These are phyloP conservation scores for Alosa alosa DNA, from an alignment of 2,113 vertebrate species.

Conservation along the genomic window DNA sequence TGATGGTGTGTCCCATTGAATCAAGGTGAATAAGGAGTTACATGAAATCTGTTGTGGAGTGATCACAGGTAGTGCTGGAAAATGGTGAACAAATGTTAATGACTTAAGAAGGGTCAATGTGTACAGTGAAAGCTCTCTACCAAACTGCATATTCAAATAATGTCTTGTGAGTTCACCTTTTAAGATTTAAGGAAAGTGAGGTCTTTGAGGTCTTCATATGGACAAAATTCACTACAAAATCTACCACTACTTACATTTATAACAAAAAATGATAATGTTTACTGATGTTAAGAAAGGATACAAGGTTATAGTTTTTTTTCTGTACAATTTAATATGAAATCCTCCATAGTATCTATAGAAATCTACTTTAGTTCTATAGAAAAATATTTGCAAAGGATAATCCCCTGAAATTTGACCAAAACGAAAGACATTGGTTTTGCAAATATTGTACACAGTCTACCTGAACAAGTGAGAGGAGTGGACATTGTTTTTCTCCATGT, in stretches of 20 bases:
- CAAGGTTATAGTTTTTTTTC: slow-evolving; percentile 44
- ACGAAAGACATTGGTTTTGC: slow-evolving; percentile 36
- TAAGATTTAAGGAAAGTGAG: slow-evolving; percentile 21
- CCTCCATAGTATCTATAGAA: slow-evolving; percentile 52
- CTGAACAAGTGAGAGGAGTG: slow-evolving; percentile 22
- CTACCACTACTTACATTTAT: slow-evolving; percentile 45
- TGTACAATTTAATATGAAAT: slow-evolving; percentile 53
- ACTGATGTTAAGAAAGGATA: slow-evolving; percentile 41
- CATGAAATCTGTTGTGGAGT: slow-evolving; percentile 5
- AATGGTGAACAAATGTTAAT: slow-evolving; percentile 11
- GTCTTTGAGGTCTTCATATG: slow-evolving; percentile 32
- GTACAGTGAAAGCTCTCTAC: slow-evolving; percentile 11
- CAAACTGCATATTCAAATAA: slow-evolving; percentile 20
- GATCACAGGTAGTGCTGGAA: background rate
- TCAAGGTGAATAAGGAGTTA: slow-evolving; percentile 9
- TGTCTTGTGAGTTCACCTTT: background rate
- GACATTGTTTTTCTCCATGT: slow-evolving; percentile 15
- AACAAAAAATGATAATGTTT: slow-evolving; percentile 41
- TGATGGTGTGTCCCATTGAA: background rate
- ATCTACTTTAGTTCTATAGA: slow-evolving; percentile 57
- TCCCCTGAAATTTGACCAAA: slow-evolving; percentile 43
- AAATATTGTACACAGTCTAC: slow-evolving; percentile 40
- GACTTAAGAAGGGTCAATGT: background rate
- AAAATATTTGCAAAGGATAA: slow-evolving; percentile 59
- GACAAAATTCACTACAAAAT: slow-evolving; percentile 35